Conservation (phyloP, 2,113 vertebrate genomes). For the Agapornis roseicollis region DNA sequence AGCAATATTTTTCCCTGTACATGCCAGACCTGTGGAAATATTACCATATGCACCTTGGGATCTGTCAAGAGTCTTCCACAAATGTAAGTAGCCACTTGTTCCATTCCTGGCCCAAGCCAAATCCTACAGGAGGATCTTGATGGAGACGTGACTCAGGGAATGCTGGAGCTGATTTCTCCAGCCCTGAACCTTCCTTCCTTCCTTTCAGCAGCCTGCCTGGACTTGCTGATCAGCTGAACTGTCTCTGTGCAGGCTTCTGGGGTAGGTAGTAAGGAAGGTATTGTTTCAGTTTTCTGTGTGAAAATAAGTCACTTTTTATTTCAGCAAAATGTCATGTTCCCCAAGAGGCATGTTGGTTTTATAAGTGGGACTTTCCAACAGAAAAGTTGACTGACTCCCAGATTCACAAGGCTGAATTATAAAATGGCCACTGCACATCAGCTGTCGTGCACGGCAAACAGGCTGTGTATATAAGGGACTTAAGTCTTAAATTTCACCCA, state of each 20-base stretch:
- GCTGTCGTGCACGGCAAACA: not conserved
- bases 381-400: not conserved
- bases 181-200: not conserved
- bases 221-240: not conserved
- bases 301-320: not conserved
- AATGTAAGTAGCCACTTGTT: not conserved
- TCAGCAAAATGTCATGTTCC: not conserved
- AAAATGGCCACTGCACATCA: not conserved
- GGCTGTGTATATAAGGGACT: not conserved
- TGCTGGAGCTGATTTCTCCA: not conserved
- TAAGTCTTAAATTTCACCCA: not conserved
- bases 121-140: not conserved
- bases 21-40: not conserved
- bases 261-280: not conserved
- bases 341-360: not conserved
- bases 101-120: not conserved
- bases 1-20: rapidly evolving
- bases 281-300: not conserved
- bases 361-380: not conserved
- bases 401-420: not conserved
- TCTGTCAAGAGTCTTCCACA: not conserved
- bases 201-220: not conserved
- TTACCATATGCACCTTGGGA: not conserved
- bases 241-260: not conserved
- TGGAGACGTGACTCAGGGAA: not conserved